phyloP scores from a whole-genome alignment of 2,797 vertebrate species.

The Gambusia yucatana region DNA sequence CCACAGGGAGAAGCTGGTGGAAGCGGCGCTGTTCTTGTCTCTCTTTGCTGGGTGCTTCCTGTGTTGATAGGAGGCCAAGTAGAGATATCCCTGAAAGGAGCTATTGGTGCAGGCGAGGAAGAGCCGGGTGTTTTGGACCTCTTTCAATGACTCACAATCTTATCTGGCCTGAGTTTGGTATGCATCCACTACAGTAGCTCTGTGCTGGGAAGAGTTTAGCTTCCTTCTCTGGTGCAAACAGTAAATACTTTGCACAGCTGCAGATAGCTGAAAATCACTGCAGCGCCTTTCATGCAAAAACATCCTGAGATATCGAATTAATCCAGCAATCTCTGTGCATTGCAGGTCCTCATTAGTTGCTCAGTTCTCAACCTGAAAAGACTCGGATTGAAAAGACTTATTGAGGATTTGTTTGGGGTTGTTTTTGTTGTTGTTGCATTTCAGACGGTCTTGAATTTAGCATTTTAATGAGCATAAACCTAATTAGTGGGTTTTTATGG shows the following conservation, averaged over 20 bases:
- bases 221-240: conserved; percentile 32
- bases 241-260: conserved; percentile 40
- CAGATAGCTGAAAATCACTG: conserved; percentile 2
- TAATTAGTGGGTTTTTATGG: conserved; percentile 40
- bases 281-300: conserved; percentile 14
- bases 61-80: conserved; percentile 65
- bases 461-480: conserved; percentile 54
- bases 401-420: conserved; percentile 28
- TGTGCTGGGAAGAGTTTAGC: conserved; percentile 62
- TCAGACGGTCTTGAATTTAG: conserved; percentile 39
- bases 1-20: conserved; percentile 45
- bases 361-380: conserved; percentile 30
- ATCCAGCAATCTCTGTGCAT: conserved; percentile 18
- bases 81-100: conserved; percentile 79
- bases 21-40: conserved; percentile 64
- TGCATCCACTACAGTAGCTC: conserved; percentile 64
- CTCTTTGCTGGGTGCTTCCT: conserved; percentile 74
- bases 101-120: conserved; percentile 59
- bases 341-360: conserved; percentile 2
- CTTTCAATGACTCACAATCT: conserved; percentile 78
- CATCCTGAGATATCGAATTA: conserved; percentile 3
- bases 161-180: conserved; percentile 77
- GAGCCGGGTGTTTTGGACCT: conserved; percentile 67
- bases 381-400: conserved; percentile 27
- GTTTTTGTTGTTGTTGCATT: conserved; percentile 18